These are phyloP conservation scores for Lycocerus yunnanus DNA, from an alignment of 2,888 invertebrate genomes.

Conservation along the genomic window DNA sequence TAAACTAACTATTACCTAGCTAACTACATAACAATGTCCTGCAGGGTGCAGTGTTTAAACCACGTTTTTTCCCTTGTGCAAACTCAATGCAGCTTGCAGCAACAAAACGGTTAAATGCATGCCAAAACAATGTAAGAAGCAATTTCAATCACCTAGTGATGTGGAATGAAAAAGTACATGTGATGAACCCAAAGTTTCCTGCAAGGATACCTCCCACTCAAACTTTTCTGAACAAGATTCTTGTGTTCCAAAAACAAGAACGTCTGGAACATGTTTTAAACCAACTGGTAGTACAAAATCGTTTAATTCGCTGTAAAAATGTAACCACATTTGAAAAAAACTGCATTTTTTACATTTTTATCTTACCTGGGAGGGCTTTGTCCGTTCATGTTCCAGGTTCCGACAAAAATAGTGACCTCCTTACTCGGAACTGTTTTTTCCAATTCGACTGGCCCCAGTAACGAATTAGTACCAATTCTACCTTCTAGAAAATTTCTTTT, in stretches of 20 bases:
- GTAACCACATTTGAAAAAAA: constrained; percentile 7
- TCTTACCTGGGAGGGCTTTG: constrained; percentile 79
- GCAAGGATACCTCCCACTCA: constrained; percentile 89
- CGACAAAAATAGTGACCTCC: constrained; percentile 86
- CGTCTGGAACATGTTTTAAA: constrained; percentile 85
- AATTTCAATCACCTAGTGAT: constrained; percentile 66
- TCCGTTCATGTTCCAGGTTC: constrained; percentile 98
- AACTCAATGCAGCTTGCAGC: not conserved
- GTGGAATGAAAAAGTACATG: constrained; percentile 89
- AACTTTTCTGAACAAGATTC: constrained; percentile 87
- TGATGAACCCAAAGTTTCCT: constrained; percentile 91
- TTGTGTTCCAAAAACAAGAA: constrained; percentile 92
- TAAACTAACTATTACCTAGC: too few relatives aligned
- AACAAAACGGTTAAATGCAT: not conserved
- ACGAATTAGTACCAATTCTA: constrained; percentile 76
- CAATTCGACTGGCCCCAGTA: constrained; percentile 83
- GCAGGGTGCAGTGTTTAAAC: not conserved
- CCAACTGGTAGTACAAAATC: constrained; percentile 88
- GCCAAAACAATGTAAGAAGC: not conserved
- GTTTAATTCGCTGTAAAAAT: constrained; percentile 71
- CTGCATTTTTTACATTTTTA: not conserved
- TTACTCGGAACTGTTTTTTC: constrained; percentile 84
- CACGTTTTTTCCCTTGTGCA: not conserved
- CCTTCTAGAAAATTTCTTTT: constrained; percentile 83
- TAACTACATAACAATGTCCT: too few relatives aligned